These are phyloP conservation scores for Drosophila colorata DNA, from an alignment of 2,888 invertebrate genomes.

Conservation along the genomic window DNA sequence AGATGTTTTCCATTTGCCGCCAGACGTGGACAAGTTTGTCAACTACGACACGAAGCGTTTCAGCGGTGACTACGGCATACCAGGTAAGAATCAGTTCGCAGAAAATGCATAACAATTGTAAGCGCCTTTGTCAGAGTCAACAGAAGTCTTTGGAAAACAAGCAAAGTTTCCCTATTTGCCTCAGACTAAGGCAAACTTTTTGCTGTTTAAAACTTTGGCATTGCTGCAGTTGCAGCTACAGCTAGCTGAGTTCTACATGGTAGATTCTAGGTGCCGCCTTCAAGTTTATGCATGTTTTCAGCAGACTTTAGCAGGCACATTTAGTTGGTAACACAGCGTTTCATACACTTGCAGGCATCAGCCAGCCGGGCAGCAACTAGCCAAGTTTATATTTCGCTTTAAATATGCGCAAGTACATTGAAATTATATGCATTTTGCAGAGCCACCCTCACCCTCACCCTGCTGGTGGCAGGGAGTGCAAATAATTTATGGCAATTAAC, in stretches of 20 bases:
- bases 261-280: constrained; percentile 20
- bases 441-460: no score
- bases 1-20: constrained; percentile 90
- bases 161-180: constrained; percentile 46
- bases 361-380: constrained; percentile 14
- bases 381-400: constrained; percentile 58
- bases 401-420: constrained; percentile 61
- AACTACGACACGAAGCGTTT: constrained; percentile 87
- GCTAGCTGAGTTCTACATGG: background rate
- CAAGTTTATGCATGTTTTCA: constrained; percentile 71
- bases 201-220: constrained; percentile 57
- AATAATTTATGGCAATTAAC: constrained; percentile 77
- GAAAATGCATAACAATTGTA: constrained; percentile 27
- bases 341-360: constrained; percentile 32
- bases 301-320: constrained; percentile 58
- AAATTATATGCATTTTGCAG: constrained; percentile 55
- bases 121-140: constrained; percentile 18
- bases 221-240: constrained; percentile 37
- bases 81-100: constrained; percentile 84
- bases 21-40: constrained; percentile 88
- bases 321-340: constrained; percentile 33
- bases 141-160: constrained; percentile 39
- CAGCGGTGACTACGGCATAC: constrained; percentile 91
- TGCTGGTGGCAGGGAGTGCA: constrained; percentile 20
- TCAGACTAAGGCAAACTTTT: constrained; percentile 50